A percentile compares a stretch with the other conserved stretches of the same genome.
These are phyloP conservation scores for Mythimna impura DNA, from an alignment of 2,888 invertebrate species.

Conservation along the genomic window DNA sequence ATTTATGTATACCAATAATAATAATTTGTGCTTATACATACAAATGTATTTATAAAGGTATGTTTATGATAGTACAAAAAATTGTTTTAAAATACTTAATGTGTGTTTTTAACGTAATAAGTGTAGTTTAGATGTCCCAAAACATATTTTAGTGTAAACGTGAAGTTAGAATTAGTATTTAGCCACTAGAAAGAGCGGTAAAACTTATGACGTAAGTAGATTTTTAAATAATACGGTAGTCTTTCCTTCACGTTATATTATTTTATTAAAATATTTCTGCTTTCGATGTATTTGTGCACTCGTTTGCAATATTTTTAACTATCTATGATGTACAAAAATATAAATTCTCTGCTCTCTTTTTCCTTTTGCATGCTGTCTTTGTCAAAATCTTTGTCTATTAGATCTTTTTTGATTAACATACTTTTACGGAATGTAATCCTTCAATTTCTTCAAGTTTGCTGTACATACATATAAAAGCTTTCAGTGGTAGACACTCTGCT, in stretches of 20 bases:
- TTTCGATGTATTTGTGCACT: conserved; percentile 50
- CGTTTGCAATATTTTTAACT: conserved; percentile 14
- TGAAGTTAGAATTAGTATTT: conserved; percentile 18
- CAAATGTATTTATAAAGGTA: conserved; percentile 6
- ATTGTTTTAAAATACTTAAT: conserved; percentile 30
- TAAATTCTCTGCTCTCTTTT: background rate
- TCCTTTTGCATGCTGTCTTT: conserved; percentile 45
- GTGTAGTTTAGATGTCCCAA: conserved; percentile 16
- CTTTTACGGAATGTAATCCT: background rate
- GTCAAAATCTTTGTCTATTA: conserved; percentile 28
- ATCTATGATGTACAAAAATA: background rate
- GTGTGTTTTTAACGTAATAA: conserved; percentile 4
- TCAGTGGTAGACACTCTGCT: background rate
- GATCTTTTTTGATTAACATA: background rate
- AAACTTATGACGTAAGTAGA: conserved; percentile 46
- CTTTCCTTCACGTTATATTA: background rate
- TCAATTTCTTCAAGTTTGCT: background rate
- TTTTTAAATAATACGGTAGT: conserved; percentile 29
- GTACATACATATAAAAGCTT: background rate
- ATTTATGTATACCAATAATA: conserved; percentile 24
- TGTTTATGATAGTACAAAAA: conserved; percentile 46
- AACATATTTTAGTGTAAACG: conserved; percentile 10
- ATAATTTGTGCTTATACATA: conserved; percentile 1
- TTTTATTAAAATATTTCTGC: conserved; percentile 14
- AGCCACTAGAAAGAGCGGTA: conserved; percentile 32